These are phyloP conservation scores for Alcis repandata DNA, from an alignment of 2,888 invertebrate genomes.

Conservation along the genomic window DNA sequence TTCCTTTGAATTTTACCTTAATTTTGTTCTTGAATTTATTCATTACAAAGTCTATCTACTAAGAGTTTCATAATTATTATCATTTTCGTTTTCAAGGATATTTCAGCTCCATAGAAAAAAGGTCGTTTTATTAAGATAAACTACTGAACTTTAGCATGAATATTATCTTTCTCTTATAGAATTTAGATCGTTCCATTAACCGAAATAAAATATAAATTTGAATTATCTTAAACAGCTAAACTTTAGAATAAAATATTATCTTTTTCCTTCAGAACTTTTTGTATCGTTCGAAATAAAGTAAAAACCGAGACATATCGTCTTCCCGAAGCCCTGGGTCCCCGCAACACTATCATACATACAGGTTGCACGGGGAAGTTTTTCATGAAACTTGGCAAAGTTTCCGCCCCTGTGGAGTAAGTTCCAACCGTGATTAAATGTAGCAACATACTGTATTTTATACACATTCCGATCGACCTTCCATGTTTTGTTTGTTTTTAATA, in stretches of 20 bases:
- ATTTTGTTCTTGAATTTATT: neutral
- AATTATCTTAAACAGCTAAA: too few species aligned
- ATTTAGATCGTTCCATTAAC: too few species aligned
- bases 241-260: too few species aligned
- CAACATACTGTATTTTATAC: conserved; percentile 35
- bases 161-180: too few species aligned
- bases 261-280: neutral
- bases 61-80: too few species aligned
- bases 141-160: too few species aligned
- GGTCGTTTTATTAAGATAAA: neutral
- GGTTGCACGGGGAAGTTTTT: conserved; percentile 52
- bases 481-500: neutral
- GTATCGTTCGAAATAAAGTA: neutral
- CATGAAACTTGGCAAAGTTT: conserved; percentile 51
- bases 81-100: neutral
- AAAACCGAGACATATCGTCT: conserved; percentile 3
- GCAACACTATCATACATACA: conserved; percentile 43
- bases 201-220: too few species aligned
- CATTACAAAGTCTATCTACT: neutral
- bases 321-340: conserved; percentile 13
- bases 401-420: conserved; percentile 44
- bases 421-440: conserved; percentile 53
- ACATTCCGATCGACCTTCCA: conserved; percentile 14
- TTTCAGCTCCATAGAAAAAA: neutral
- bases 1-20: neutral